These are phyloP conservation scores for Euspilapteryx auroguttella DNA, from an alignment of 2,888 invertebrate species.

Conservation along the genomic window DNA sequence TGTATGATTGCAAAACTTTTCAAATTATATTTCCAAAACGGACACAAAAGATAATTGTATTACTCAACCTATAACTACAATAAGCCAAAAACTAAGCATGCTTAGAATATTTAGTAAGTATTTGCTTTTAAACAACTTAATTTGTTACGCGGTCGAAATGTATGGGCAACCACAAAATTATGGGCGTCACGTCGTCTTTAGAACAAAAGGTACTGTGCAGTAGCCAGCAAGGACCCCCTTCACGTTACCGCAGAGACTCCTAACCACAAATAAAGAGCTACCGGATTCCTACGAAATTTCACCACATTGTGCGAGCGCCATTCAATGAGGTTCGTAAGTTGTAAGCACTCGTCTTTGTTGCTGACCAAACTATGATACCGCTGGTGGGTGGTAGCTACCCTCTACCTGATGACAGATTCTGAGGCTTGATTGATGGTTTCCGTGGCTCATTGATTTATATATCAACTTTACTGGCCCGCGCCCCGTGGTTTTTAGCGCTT, in stretches of 20 bases:
- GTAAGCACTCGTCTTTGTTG: conserved; percentile 33
- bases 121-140: conserved; percentile 16
- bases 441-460: conserved; percentile 15
- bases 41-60: too few relatives aligned
- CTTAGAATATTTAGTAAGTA: too few relatives aligned
- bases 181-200: conserved; percentile 36
- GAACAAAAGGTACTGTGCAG: conserved; percentile 45
- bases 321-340: conserved; percentile 20
- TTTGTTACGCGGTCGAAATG: conserved; percentile 25
- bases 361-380: conserved; percentile 46
- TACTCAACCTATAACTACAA: too few relatives aligned
- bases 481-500: too few relatives aligned
- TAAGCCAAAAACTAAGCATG: too few relatives aligned
- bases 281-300: conserved; percentile 15
- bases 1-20: too few relatives aligned
- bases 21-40: too few relatives aligned
- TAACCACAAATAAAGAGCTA: conserved; percentile 47
- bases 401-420: conserved; percentile 37
- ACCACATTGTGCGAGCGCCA: conserved; percentile 18
- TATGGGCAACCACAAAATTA: conserved; percentile 31
- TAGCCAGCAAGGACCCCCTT: conserved; percentile 25
- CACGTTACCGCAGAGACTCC: conserved; percentile 34
- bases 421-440: conserved; percentile 40
- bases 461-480: too few relatives aligned
- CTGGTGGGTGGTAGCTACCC: conserved; percentile 40